These are phyloP conservation scores for Pardalotus punctatus DNA, from an alignment of 2,113 vertebrate species.

Conservation along the genomic window DNA sequence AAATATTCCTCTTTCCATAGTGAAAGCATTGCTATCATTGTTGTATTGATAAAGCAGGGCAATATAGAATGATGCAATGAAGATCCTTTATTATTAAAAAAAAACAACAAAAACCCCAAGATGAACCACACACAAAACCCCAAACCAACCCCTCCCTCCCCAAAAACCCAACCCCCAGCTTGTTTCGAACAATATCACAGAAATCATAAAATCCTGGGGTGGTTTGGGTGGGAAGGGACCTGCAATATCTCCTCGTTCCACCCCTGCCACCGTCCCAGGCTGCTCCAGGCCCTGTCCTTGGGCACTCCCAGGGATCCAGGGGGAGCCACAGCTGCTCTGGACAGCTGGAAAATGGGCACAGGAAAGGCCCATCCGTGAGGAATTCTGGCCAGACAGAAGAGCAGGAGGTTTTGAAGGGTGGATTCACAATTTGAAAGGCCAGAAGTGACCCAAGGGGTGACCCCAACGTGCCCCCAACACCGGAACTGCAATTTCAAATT, in stretches of 20 bases:
- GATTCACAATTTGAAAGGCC: not conserved
- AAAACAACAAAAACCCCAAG: not conserved
- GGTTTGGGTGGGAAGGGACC: not conserved
- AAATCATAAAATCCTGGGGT: not conserved
- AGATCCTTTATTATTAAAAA: not conserved
- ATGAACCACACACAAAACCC: not conserved
- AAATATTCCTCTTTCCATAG: not conserved
- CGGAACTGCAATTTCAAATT: fast-evolving
- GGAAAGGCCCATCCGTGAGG: not conserved
- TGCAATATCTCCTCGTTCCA: not conserved
- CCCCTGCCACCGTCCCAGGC: not conserved
- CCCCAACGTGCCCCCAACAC: fast-evolving
- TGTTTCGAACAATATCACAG: not conserved
- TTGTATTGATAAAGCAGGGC: not conserved
- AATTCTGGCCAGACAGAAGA: not conserved
- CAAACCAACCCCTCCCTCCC: not conserved
- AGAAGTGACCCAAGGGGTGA: no score
- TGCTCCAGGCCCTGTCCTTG: not conserved
- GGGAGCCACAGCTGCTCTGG: not conserved
- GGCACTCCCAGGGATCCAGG: not conserved
- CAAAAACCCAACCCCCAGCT: not conserved
- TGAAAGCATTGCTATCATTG: not conserved
- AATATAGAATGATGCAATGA: not conserved
- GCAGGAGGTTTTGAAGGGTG: not conserved
- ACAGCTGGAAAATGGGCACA: not conserved